Conservation (phyloP, 2,113 vertebrate species). For the Xiphophorus maculatus region DNA sequence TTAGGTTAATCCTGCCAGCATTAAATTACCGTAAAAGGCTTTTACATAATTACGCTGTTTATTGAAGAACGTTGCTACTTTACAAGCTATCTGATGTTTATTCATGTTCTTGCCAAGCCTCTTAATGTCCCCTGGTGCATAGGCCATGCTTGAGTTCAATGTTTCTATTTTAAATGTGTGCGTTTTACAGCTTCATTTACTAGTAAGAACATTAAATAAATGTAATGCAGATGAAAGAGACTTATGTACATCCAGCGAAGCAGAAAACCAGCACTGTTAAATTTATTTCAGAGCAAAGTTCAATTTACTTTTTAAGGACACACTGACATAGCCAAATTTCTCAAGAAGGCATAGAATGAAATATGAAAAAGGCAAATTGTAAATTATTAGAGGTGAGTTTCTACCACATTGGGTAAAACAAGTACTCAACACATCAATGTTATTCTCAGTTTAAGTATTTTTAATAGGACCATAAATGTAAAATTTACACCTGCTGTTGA, state of each 20-base stretch:
- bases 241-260: background rate
- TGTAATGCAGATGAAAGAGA: conserved; percentile 23
- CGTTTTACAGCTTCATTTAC: background rate
- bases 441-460: background rate
- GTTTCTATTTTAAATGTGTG: background rate
- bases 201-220: conserved; percentile 21
- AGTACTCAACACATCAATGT: background rate
- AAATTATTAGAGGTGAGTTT: background rate
- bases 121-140: background rate
- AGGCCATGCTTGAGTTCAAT: background rate
- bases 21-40: background rate
- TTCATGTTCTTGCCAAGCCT: background rate
- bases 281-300: background rate
- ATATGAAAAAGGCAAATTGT: background rate
- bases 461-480: background rate
- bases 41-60: background rate
- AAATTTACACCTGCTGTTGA: too few species aligned
- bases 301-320: background rate
- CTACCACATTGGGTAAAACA: background rate
- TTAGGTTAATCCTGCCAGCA: background rate
- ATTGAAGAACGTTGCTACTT: conserved; percentile 13
- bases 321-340: background rate
- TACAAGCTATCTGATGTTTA: conserved; percentile 8
- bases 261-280: background rate
- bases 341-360: background rate